Percentiles rank a stretch among this genome's conserved stretches.
Conservation (phyloP, 2,113 vertebrate species). For the Aptenodytes patagonicus region DNA sequence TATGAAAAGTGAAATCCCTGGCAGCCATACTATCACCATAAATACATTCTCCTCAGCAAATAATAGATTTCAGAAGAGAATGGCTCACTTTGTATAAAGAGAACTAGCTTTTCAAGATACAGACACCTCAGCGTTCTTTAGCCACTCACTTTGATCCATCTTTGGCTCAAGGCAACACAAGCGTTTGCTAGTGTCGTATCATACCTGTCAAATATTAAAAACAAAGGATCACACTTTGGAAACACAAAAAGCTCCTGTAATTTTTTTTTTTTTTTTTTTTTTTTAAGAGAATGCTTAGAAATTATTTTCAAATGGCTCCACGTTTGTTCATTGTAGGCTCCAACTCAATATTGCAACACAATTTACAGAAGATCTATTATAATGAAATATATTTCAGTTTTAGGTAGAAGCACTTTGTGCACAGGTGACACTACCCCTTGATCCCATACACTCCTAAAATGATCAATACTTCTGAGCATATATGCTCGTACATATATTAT, state of each 20-base stretch:
- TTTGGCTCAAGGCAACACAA: conserved; percentile 84
- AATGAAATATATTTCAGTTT: not conserved
- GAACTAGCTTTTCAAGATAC: not conserved
- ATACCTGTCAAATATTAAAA: conserved; percentile 78
- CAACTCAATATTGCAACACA: not conserved
- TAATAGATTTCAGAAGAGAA: not conserved
- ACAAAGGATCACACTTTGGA: not conserved
- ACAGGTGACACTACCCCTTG: not conserved
- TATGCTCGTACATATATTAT: accelerated
- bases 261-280: not conserved
- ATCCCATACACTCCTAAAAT: not conserved
- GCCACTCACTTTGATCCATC: conserved; percentile 86
- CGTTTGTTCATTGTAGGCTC: not conserved
- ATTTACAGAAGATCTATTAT: not conserved
- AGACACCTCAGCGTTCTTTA: not conserved
- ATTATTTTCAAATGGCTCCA: not conserved
- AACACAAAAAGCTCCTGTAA: not conserved
- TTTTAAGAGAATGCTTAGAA: not conserved
- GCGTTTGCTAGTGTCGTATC: conserved; percentile 88
- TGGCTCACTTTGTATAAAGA: not conserved
- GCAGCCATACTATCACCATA: not conserved
- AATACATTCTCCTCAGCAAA: not conserved
- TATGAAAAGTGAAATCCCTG: not conserved
- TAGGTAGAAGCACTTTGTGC: not conserved
- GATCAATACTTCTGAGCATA: not conserved